These are phyloP conservation scores for Sitta europaea DNA, from an alignment of 2,113 vertebrate genomes.

Conservation along the genomic window DNA sequence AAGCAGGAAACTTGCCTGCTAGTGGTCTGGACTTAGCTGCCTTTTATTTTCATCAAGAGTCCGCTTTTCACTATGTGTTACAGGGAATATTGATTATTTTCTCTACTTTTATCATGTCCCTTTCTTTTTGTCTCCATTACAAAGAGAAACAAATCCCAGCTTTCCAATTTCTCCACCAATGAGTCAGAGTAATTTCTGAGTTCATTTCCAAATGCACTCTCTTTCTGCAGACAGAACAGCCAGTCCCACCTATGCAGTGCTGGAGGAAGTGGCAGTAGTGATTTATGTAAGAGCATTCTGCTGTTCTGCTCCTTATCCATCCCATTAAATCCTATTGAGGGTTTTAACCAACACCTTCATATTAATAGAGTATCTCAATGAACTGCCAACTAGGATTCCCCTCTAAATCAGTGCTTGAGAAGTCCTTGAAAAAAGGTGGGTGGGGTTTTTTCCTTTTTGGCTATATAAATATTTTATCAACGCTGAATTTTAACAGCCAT, in stretches of 20 bases:
- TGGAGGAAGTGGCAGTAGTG: not conserved
- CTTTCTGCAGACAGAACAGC: not conserved
- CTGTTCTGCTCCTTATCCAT: not conserved
- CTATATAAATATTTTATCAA: not conserved
- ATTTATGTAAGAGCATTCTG: not conserved
- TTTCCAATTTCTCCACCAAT: not conserved
- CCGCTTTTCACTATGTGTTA: not conserved
- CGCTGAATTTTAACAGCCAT: not conserved
- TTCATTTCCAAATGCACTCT: not conserved
- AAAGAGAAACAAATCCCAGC: not conserved
- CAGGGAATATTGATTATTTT: not conserved
- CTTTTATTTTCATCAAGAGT: not conserved
- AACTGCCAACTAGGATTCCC: not conserved
- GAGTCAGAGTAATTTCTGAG: conserved; percentile 4
- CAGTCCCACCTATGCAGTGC: not conserved
- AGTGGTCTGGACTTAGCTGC: not conserved
- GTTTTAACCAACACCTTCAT: not conserved
- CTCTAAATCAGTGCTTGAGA: not conserved
- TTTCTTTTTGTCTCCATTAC: not conserved
- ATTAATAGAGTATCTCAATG: not conserved
- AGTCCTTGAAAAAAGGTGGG: not conserved
- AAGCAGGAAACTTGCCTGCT: not conserved
- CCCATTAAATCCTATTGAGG: not conserved
- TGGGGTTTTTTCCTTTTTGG: not conserved
- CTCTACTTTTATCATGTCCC: not conserved